Base-by-base conservation (phyloP, 2,888 invertebrate species). In the Melanophora roralis region DNA sequence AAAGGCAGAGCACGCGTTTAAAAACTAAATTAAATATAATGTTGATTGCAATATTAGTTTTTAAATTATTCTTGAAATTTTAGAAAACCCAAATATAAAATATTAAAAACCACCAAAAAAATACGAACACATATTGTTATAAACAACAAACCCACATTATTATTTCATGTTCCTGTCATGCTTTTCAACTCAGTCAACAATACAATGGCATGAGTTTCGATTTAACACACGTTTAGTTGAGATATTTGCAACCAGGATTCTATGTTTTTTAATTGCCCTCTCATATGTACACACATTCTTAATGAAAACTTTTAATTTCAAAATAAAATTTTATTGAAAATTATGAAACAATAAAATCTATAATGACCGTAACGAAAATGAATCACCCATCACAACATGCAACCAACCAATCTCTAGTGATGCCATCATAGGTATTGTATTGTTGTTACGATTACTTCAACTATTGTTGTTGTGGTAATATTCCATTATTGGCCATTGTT, bases 341-440 rank as follows among this genome's bases (percentile, higher is more conserved):
- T 72, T 80, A 76, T 76, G 11, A 68, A 80, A 80, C 80, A 80
- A 80, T 80, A 60, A 76, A 76, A 45, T 47, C 62, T 19, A 64
- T 64, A 73, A 80, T 76, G 80, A 68, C 68, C 80, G 72, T 80
- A 72, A 80, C 68, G 57, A 76, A 76, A 80, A 80, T 76, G 76
- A 80, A 80, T 80, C 80, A 73, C 57, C 76, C 80, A 76, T 72
- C 76, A 49, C 76, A 69, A 64, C 69, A 76, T 64, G 76, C 23
- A 43, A 51, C 19, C 40, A 27, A 34, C 14, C 40, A 16, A 32
- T 21, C 21, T 14, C 34, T 16, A 49, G 45, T 55, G 19, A 62
- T 19, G 59, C 47, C 69, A 40, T 40, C 32, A 23, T 57, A 27
- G 55, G 9, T 71, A 49, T 19, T 57, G 49, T 43, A 49, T 53